Evolutionary conservation across 2,113 vertebrate species (phyloP).

Genomic region (Oncorhynchus keta): DNA sequence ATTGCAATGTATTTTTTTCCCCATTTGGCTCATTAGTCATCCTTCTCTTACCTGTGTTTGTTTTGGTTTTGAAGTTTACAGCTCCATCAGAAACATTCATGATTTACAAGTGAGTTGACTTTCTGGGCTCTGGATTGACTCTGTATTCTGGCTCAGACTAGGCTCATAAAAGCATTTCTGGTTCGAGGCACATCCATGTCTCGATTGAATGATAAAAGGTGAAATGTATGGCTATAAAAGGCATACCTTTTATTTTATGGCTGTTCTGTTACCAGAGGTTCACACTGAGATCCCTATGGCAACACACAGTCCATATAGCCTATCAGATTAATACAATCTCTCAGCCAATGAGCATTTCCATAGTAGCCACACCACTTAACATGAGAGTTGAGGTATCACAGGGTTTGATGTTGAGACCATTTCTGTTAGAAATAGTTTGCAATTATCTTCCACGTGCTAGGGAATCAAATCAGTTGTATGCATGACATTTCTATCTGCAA

Average conservation of each 20-base stretch:
- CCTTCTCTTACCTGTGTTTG: background rate
- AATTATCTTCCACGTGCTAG: background rate
- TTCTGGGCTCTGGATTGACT: conserved; percentile 32
- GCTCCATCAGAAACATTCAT: conserved; percentile 6
- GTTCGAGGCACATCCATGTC: conserved; percentile 62
- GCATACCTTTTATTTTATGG: conserved; percentile 57
- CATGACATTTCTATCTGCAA: background rate
- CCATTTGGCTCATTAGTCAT: background rate
- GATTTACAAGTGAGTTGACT: background rate
- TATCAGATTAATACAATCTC: conserved; percentile 19
- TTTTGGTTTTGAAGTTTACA: conserved; percentile 4
- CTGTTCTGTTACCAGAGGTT: conserved; percentile 67
- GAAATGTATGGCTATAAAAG: conserved; percentile 60
- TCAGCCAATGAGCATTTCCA: background rate
- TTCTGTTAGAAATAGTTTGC: background rate
- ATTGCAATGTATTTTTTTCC: too few species aligned
- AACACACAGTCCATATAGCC: background rate
- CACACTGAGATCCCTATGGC: conserved; percentile 69
- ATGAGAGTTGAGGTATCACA: background rate
- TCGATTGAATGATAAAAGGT: conserved; percentile 41
- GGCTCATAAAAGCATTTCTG: conserved; percentile 52
- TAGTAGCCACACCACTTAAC: too few species aligned
- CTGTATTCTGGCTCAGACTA: conserved; percentile 72
- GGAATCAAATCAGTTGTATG: background rate
- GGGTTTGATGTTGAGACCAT: background rate